Conservation (phyloP, 2,888 invertebrate genomes). For the Ormyrus nitidulus region DNA sequence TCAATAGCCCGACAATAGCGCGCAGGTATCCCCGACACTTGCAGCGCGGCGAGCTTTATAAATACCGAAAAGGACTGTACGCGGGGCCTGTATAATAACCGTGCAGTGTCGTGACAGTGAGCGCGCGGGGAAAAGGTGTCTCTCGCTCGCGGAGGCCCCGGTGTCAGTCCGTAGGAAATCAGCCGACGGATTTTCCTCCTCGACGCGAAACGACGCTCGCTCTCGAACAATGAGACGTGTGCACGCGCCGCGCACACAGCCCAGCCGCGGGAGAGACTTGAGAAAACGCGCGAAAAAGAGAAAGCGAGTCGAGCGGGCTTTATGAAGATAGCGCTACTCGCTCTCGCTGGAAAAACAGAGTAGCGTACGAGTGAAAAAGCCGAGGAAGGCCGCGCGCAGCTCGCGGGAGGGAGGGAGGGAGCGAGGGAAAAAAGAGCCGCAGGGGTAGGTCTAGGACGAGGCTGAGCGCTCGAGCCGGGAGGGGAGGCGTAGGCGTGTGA, state of each 20-base stretch:
- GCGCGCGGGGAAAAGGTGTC: neutral
- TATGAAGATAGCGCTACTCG: neutral
- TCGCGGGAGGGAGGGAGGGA: slow-evolving; percentile 19
- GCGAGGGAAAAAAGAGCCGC: slow-evolving; percentile 32
- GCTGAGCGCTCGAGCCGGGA: neutral
- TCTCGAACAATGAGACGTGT: slow-evolving; percentile 65
- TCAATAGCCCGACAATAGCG: no score
- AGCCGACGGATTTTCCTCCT: slow-evolving; percentile 68
- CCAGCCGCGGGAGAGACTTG: no score
- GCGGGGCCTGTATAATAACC: no score
- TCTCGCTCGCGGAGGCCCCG: slow-evolving; percentile 59
- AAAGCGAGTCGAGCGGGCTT: slow-evolving; percentile 18
- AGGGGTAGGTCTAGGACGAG: neutral
- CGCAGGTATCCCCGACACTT: no score
- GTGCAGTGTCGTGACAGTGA: neutral
- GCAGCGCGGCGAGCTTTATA: no score
- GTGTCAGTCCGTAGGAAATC: slow-evolving; percentile 68
- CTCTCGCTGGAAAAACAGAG: slow-evolving; percentile 12
- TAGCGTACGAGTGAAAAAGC: slow-evolving; percentile 37
- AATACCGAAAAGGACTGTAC: no score
- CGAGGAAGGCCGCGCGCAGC: slow-evolving; percentile 19
- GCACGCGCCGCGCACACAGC: no score
- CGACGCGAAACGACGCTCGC: slow-evolving; percentile 71
- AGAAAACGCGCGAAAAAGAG: slow-evolving; percentile 32
- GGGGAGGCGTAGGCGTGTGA: slow-evolving; percentile 43